Evolutionary conservation across 1,140 invertebrate species (phyloP), one percentile per base, ranked within the genome.

Genomic region (Brachionus sp.): DNA sequence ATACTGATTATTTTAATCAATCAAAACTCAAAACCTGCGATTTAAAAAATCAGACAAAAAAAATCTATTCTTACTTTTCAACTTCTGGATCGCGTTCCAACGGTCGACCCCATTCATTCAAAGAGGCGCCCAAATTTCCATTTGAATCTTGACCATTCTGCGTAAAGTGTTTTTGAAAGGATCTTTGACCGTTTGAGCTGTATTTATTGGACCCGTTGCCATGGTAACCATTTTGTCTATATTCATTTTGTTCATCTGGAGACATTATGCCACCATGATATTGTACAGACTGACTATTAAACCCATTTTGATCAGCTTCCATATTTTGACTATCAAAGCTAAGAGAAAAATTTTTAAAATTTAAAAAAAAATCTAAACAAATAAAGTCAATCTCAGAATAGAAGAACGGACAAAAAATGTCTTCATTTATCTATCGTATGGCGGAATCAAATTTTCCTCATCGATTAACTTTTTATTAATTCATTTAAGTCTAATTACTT

Each of bases 1-100:
- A 13, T 75, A 75, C n/a, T 75, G 10, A 25, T 10, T 10, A 10
- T 16, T 29, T 12, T 50, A 75, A 46, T 46, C 37, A 75, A 75
- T 46, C 70, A 75, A 75, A 75, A 75, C 70, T 75, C 70, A 75
- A 75, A 75, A 75, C 23, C 70, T 75, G 70, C 70, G 33, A 13
- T 66, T 25, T 9, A 2, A 66, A 29, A 66, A 29, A 25, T 33
- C 13, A 35, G 23, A 33, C 33, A 66, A 66, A 46, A 46, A n/a
- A 50, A 44, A 50, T 19, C 3, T 16, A 7, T 19, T 5, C 39
- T 75, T 75, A 75, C 70, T 50, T 75, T 75, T 75, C 70, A 13
- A 75, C 9, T n/a, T 75, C 33, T 0, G 10, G 39, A 39, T 75
- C 70, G 44, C 39, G 39, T 35, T 23, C 70, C 10, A 75, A 75